Conservation (phyloP, 2,888 invertebrate species). For the Hemaris fuciformis region DNA sequence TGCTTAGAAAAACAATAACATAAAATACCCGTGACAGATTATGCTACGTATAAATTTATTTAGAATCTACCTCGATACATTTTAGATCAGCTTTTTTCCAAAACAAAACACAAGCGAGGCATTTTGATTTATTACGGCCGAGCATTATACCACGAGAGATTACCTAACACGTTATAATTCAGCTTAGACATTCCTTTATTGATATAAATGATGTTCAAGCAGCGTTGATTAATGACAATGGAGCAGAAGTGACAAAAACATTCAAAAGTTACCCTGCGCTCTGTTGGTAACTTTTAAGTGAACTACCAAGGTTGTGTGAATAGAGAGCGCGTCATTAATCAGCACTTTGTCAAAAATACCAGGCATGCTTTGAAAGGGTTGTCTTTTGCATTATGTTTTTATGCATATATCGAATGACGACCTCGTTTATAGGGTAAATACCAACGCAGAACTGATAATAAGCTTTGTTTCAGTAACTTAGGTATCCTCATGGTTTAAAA, state of each 20-base stretch:
- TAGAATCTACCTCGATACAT: neutral
- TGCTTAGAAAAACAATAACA: neutral
- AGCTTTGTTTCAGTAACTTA: too few relatives aligned
- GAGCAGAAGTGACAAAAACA: conserved; percentile 16
- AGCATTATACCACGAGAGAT: conserved; percentile 6
- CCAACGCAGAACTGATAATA: too few relatives aligned
- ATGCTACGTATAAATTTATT: neutral
- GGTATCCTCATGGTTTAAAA: too few relatives aligned
- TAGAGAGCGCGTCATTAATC: conserved; percentile 10
- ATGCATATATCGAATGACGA: neutral
- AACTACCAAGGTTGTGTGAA: conserved; percentile 14
- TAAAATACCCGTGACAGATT: neutral
- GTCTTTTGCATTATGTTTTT: neutral
- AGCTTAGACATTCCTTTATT: conserved; percentile 11
- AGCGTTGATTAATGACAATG: conserved; percentile 15
- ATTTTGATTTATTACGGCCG: neutral
- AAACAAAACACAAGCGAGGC: neutral
- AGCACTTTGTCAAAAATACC: neutral
- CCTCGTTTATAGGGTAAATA: too few relatives aligned
- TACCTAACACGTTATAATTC: conserved; percentile 11
- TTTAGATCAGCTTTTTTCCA: neutral
- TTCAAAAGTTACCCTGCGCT: conserved; percentile 11
- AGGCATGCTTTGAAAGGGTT: neutral
- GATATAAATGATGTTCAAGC: conserved; percentile 14
- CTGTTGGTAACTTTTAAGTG: conserved; percentile 14